A percentile compares a stretch with the other conserved stretches of the same genome.
Conservation (phyloP, 2,797 vertebrate species). For the Erpetoichthys calabaricus region DNA sequence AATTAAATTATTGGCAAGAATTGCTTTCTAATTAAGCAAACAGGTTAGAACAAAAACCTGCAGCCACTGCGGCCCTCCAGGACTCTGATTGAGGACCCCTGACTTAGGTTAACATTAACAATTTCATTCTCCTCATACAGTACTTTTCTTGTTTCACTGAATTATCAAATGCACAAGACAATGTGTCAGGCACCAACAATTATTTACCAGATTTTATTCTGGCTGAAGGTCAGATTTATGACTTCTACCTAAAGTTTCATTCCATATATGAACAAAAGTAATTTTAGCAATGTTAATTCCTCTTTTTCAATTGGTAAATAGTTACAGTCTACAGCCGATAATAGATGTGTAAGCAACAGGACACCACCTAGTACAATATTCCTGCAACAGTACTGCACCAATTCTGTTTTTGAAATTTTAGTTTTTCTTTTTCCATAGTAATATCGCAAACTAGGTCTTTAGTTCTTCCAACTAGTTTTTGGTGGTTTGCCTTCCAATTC, state of each 20-base stretch:
- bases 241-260: conserved; percentile 1
- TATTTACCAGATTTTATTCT: conserved; percentile 4
- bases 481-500: not conserved
- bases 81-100: too few species aligned
- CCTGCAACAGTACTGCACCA: not conserved
- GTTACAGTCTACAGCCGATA: conserved; percentile 3
- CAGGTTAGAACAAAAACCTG: too few species aligned
- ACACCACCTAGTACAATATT: conserved; percentile 3
- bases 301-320: conserved; percentile 10
- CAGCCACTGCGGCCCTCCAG: too few species aligned
- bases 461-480: conserved; percentile 1
- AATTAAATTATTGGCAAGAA: too few species aligned
- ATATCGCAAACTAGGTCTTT: not conserved
- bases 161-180: too few species aligned
- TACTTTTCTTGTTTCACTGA: too few species aligned
- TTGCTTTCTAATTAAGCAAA: too few species aligned
- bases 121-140: too few species aligned
- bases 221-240: not conserved
- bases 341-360: conserved; percentile 8
- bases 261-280: conserved; percentile 7
- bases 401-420: conserved; percentile 1
- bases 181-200: not conserved
- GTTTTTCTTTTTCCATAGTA: not conserved
- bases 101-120: too few species aligned
- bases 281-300: conserved; percentile 6